Percentiles rank a stretch among this genome's conserved stretches.
These are phyloP conservation scores for Polydrusus tereticollis DNA, from an alignment of 2,888 invertebrate species.

Conservation along the genomic window DNA sequence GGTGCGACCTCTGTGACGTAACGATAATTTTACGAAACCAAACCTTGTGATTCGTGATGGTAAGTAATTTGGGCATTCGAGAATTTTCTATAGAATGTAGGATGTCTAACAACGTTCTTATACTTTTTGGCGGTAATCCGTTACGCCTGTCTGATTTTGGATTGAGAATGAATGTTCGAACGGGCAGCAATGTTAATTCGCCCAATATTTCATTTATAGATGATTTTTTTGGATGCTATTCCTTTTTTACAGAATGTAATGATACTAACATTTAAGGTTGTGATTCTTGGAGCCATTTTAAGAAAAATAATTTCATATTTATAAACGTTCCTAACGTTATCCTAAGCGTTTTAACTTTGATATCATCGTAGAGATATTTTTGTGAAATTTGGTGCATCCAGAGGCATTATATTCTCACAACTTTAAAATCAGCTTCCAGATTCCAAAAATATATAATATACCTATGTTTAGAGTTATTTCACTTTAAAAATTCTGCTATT, in stretches of 20 bases:
- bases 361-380: no score
- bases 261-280: no score
- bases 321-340: no score
- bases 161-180: not conserved
- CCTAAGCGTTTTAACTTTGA: no score
- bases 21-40: conserved; percentile 12
- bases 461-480: no score
- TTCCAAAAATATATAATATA: no score
- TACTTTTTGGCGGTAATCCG: not conserved
- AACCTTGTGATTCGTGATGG: not conserved
- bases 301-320: no score
- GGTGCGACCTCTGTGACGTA: conserved; percentile 23
- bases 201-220: not conserved
- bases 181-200: not conserved
- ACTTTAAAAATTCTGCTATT: no score
- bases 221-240: not conserved
- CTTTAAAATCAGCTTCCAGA: no score
- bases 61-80: conserved; percentile 23
- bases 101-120: not conserved
- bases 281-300: no score
- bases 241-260: not conserved
- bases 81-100: conserved; percentile 18
- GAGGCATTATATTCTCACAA: no score
- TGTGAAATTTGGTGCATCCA: no score
- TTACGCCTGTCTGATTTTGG: not conserved